A percentile compares a stretch with the other conserved stretches of the same genome.
phyloP scores from a whole-genome alignment of 2,113 vertebrate genomes.

The Anarrhichthys ocellatus region DNA sequence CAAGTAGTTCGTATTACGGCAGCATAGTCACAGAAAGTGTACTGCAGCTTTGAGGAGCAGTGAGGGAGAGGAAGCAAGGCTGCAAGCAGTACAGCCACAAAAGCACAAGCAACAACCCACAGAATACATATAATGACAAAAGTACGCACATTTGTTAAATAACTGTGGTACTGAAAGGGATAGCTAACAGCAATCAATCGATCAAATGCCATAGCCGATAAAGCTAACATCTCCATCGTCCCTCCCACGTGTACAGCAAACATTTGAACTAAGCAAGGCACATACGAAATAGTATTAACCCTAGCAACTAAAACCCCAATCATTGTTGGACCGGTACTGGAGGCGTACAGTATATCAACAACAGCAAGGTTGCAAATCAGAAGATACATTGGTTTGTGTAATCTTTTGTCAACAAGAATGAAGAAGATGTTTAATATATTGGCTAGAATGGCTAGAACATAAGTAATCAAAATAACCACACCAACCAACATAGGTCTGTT shows the following conservation, averaged over 20 bases:
- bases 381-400: slow-evolving; percentile 70
- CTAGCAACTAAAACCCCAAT: slow-evolving; percentile 45
- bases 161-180: slow-evolving; percentile 53
- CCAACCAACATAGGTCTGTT: slow-evolving; percentile 36
- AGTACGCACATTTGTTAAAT: slow-evolving; percentile 47
- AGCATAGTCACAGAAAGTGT: slow-evolving; percentile 57
- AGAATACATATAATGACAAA: slow-evolving; percentile 13
- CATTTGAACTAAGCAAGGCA: slow-evolving; percentile 54
- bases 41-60: slow-evolving; percentile 44
- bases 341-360: slow-evolving; percentile 57
- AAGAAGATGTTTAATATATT: slow-evolving; percentile 49
- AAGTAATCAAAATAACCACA: slow-evolving; percentile 37
- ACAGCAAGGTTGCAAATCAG: slow-evolving; percentile 64
- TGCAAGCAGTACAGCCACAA: slow-evolving; percentile 12
- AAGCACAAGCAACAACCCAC: slow-evolving; percentile 44
- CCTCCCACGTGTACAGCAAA: slow-evolving; percentile 24
- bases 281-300: slow-evolving; percentile 47
- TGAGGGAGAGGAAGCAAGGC: slow-evolving; percentile 38
- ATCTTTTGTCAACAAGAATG: slow-evolving; percentile 43
- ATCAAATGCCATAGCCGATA: slow-evolving; percentile 62
- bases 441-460: slow-evolving; percentile 29
- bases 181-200: slow-evolving; percentile 52
- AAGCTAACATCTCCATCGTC: slow-evolving; percentile 62
- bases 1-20: slow-evolving; percentile 50
- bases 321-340: slow-evolving; percentile 52